Percentiles rank a stretch among this genome's conserved stretches.
Evolutionary conservation across 2,888 invertebrate species (phyloP).

Genomic region (Scaptomyza flava): DNA sequence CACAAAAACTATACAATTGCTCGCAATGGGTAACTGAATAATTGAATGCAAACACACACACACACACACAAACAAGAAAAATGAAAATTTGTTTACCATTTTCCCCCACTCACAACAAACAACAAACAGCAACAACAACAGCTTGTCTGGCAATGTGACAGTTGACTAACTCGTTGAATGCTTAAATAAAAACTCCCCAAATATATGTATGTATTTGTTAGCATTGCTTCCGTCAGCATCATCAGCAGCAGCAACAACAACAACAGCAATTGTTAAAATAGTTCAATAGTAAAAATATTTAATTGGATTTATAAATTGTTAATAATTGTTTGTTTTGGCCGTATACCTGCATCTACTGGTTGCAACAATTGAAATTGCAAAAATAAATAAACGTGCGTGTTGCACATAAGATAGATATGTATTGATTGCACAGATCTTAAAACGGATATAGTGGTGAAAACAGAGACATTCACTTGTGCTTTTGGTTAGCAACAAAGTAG

Average conservation of each 20-base stretch:
- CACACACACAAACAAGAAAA: conserved; percentile 24
- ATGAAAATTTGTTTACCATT: conserved; percentile 73
- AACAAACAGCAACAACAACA: conserved; percentile 9
- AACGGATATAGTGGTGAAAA: conserved; percentile 5
- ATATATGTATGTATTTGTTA: conserved; percentile 12
- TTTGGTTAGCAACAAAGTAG: conserved; percentile 7
- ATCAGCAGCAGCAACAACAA: conserved; percentile 35
- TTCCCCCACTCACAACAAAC: conserved; percentile 25
- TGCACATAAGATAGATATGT: conserved; percentile 10
- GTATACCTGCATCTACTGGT: conserved; percentile 17
- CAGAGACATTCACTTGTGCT: conserved; percentile 15
- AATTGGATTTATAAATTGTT: conserved; percentile 69
- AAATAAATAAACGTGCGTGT: conserved; percentile 16
- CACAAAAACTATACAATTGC: conserved; percentile 67
- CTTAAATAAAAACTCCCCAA: conserved; percentile 39
- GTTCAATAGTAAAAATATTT: conserved; percentile 41
- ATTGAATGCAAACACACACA: conserved; percentile 56
- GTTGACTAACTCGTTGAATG: conserved; percentile 77
- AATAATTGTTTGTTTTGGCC: conserved; percentile 43
- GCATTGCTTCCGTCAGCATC: conserved; percentile 52
- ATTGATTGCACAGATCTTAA: conserved; percentile 16
- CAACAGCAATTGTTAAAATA: neutral
- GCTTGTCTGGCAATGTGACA: conserved; percentile 63
- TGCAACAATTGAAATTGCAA: conserved; percentile 28
- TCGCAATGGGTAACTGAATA: conserved; percentile 51